Base-by-base conservation (phyloP, 2,888 invertebrate genomes). In the Rhyacophila evoluta region DNA sequence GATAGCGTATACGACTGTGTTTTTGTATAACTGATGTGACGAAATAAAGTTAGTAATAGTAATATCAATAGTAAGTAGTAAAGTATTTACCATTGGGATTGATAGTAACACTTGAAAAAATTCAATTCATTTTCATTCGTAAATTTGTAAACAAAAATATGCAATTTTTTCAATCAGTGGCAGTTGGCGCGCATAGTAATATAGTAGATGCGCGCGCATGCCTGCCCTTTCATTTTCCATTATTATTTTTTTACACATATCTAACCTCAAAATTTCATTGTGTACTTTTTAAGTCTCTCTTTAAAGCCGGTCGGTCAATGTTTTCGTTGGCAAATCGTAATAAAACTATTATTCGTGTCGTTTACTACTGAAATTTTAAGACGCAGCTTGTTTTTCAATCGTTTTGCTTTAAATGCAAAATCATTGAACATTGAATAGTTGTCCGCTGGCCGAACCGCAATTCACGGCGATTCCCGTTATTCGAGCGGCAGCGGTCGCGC, bases 401-500 rank as follows among this genome's bases (percentile, higher is more conserved):
- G 55, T 25, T 25, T 55, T 8, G 55, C 25, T 55, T 33, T 25
- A 25, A 55, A 19, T 55, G 55, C 55, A 19, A 25, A 55, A 55
- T 55, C 55, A 55, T 55, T 55, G 55, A 55, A 25, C n/a, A n/a
- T n/a, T n/a, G n/a, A n/a, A n/a, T n/a, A n/a, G n/a, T 55, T 10
- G 55, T 55, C 12, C 6, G 11, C 10, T 19, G 33, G 12, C 72
- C 39, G 73, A 71, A 70, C 74, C 70, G 11, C 19, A 29, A 70
- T 79, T 73, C 79, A 79, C 79, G 79, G 76, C 86, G 86, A 87
- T 85, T 87, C 88, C 90, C 89, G 90, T 90, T 89, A 89, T 87
- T 85, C 85, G 84, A 74, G 72, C 87, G 87, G 88, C 86, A 87
- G 87, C 88, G 87, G 83, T 82, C 81, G 84, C 79, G 72, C 70